Conservation (phyloP, 2,797 vertebrate species). For the Hyperoplus immaculatus region DNA sequence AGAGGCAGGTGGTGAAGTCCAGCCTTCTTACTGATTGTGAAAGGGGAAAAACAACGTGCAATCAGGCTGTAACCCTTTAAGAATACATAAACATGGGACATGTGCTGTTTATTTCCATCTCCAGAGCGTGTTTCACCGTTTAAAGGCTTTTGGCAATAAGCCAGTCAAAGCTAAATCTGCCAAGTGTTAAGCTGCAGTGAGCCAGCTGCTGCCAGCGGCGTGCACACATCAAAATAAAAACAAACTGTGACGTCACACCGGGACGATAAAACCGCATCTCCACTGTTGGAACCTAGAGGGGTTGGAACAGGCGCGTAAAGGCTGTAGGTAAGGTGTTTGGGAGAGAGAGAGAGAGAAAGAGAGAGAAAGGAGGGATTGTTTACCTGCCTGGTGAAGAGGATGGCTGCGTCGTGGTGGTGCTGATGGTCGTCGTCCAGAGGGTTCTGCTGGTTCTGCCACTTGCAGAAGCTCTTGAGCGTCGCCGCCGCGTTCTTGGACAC, state of each 20-base stretch:
- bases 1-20: background rate
- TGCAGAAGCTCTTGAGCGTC: slow-evolving; percentile 97
- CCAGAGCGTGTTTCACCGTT: background rate
- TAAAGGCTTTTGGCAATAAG: slow-evolving; percentile 6
- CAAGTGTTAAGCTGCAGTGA: background rate
- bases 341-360: background rate
- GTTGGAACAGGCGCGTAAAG: too few relatives aligned
- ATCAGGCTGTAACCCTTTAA: background rate
- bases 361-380: slow-evolving; percentile 63
- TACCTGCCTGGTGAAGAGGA: slow-evolving; percentile 99
- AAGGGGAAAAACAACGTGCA: background rate
- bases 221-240: slow-evolving; percentile 55
- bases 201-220: slow-evolving; percentile 29
- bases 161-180: background rate
- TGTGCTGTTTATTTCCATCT: background rate
- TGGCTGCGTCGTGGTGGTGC: slow-evolving; percentile 96
- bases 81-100: background rate
- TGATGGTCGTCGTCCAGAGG: slow-evolving; percentile 92
- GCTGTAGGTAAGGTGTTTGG: too few relatives aligned
- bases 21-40: background rate
- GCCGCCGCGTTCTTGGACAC: slow-evolving; percentile 94
- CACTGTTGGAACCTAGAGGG: background rate
- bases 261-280: background rate
- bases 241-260: slow-evolving; percentile 62
- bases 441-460: slow-evolving; percentile 98